Conservation (phyloP, 2,797 vertebrate species). For the Gallinago nigripennis region DNA sequence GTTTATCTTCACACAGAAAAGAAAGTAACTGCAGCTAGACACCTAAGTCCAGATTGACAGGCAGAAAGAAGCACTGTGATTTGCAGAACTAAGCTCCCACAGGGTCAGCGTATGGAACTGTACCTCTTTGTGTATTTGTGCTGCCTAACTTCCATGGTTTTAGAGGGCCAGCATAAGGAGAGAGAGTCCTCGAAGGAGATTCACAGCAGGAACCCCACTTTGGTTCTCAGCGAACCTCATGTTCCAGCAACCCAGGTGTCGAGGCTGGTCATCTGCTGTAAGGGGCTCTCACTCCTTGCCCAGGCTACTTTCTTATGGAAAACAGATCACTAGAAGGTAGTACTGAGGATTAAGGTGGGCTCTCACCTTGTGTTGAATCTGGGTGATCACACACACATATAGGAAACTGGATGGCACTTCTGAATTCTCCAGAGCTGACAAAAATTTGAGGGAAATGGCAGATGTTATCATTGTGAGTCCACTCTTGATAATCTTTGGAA, state of each 20-base stretch:
- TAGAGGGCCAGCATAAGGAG: background rate
- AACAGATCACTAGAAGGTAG: background rate
- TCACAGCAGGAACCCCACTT: background rate
- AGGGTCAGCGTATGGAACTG: background rate
- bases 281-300: background rate
- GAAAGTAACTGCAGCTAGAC: background rate
- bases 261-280: background rate
- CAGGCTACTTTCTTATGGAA: background rate
- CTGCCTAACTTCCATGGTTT: background rate
- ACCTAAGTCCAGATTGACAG: background rate
- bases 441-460: background rate
- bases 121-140: background rate
- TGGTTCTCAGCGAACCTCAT: fast-evolving
- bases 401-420: background rate
- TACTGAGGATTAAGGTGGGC: background rate
- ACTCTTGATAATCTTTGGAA: background rate
- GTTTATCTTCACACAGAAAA: conserved; percentile 24
- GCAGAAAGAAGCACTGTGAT: background rate
- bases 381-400: background rate
- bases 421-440: background rate
- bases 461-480: background rate
- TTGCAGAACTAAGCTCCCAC: background rate
- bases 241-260: fast-evolving
- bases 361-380: background rate
- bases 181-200: background rate